Base-by-base conservation (phyloP, 2,888 invertebrate species). In the Apodemia mormo region DNA sequence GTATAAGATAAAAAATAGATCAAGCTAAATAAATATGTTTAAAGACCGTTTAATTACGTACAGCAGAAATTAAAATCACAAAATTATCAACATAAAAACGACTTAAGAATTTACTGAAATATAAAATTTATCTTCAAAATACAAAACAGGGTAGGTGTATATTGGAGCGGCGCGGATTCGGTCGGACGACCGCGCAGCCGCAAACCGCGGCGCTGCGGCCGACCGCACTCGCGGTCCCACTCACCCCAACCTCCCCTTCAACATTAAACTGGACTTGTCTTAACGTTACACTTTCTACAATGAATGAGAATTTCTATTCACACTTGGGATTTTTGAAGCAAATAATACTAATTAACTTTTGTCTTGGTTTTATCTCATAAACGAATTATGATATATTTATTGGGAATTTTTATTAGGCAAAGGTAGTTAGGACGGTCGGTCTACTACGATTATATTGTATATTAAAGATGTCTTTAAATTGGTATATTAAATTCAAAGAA, bases 261-360 rank as follows among this genome's bases (percentile, higher is more conserved):
- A 56, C 74, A 77, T 75, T 82, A 80, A 82, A 77, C 82, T 78
- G 80, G 81, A 84, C 85, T 81, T 80, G 80, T 81, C 78, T 79
- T 78, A 78, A 77, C 76, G 61, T 61, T 76, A 73, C 80, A 69
- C 69, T 69, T 69, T 69, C 68, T 65, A 65, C 49, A 65, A 64
- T 64, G 61, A 64, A 64, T 64, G 58, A 37, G 45, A 68, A 68
- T 64, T 68, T 68, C 61, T 64, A 68, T 68, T 64, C 64, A 68
- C 61, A 68, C 68, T 49, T 49, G 56, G 67, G 64, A 37, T 64
- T 64, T 64, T 64, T 64, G 14, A 64, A 14, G 61, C 37, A 64
- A 64, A 64, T 64, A 64, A 64, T 61, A 68, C 61, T 68, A 58
- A 22, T 29, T 68, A 37, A 64, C 49, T 68, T 68, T 64, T 49